These are phyloP conservation scores for Mya arenaria DNA, from an alignment of 1,140 invertebrate species.

Conservation along the genomic window DNA sequence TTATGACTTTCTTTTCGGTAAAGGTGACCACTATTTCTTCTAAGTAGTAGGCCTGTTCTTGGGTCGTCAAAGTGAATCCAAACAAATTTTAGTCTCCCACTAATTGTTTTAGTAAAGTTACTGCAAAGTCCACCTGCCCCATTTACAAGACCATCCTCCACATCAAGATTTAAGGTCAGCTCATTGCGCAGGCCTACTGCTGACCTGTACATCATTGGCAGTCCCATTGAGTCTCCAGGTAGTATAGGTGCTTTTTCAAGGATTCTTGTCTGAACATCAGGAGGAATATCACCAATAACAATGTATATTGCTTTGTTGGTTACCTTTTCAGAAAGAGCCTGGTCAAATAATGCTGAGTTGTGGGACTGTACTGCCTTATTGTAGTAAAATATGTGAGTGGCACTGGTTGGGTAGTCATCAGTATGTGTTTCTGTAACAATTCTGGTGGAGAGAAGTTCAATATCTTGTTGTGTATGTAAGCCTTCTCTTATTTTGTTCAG, in stretches of 20 bases:
- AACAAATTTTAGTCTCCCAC: conserved; percentile 18
- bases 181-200: conserved; percentile 19
- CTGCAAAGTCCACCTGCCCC: background rate
- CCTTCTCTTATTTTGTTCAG: conserved; percentile 55
- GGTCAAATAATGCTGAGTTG: conserved; percentile 13
- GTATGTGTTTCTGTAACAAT: conserved; percentile 9
- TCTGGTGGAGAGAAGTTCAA: conserved; percentile 1
- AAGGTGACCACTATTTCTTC: conserved; percentile 16
- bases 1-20: background rate
- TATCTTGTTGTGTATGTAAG: conserved; percentile 35
- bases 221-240: background rate
- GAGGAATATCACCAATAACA: background rate
- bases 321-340: background rate
- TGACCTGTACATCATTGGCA: background rate
- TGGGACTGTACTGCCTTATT: conserved; percentile 16
- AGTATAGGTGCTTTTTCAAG: background rate
- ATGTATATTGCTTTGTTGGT: conserved; percentile 10
- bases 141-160: conserved; percentile 29
- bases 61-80: conserved; percentile 48
- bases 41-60: conserved; percentile 7
- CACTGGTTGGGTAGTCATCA: conserved; percentile 12
- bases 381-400: conserved; percentile 10
- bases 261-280: conserved; percentile 1
- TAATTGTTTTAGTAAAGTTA: background rate
- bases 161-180: conserved; percentile 31